Evolutionary conservation across 2,888 invertebrate genomes (phyloP), one percentile per base, ranked within the genome.

Genomic region (Perizoma flavofasciatum): DNA sequence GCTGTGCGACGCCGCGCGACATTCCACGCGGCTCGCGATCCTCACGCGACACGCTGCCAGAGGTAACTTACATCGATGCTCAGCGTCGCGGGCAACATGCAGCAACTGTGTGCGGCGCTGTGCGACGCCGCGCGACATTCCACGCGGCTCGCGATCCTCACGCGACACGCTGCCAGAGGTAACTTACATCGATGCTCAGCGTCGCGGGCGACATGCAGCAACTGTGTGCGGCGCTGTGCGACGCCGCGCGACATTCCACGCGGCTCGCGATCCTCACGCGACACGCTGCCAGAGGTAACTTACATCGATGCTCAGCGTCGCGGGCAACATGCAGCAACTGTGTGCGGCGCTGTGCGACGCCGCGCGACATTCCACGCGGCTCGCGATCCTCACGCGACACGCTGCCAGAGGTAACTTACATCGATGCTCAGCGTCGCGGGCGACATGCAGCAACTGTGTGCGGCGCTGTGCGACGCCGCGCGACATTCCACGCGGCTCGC

Each of bases 361-460:
- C 49, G 82, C 81, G 10, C 59, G 70, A 1, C 62, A 82, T 40
- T 62, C 72, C 52, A 59, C 73, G 5, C 65, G 72, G 10, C 68
- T 78, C 39, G 57, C 70, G 5, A 76, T 94, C 41, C 84, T 93
- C 35, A 93, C 94, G 67, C 94, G 94, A 59, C 83, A 85, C 66
- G 55, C 55, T 22, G 8, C 4, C 37, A 35, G 53, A 53, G 53
- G 53, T 45, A 45, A 40, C 85, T 96, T 11, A 92, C 93, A 34
- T 76, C 85, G 6, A 85, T 95, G 34, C 86, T 96, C 46, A 85
- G 93, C 60, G 92, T 92, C 1, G 75, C 79, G 3, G 82, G 88
- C 47, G 93, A 94, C 79, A 85, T 95, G 67, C 89, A 93, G 61
- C 86, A 92, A 57, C 88, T 96, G 62, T 86, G 94, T 61, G 81